phyloP scores from a whole-genome alignment of 2,797 vertebrate genomes.

The Urosaurus nigricauda region DNA sequence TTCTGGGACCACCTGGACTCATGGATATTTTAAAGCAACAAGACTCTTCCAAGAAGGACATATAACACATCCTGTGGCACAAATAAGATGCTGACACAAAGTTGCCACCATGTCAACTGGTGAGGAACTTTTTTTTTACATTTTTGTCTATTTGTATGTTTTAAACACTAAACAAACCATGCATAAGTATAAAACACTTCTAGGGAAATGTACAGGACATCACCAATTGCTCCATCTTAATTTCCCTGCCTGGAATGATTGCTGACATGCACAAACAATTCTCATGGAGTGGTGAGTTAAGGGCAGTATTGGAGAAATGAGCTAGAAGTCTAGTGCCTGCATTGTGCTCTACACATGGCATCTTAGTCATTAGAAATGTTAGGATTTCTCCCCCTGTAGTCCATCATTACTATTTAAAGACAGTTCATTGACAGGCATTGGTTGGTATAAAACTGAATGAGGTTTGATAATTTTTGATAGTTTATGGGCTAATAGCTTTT shows the following conservation, averaged over 20 bases:
- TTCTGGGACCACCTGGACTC: conserved; percentile 46
- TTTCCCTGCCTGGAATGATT: not conserved
- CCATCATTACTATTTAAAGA: not conserved
- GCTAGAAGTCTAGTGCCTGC: not conserved
- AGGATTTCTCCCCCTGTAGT: rapidly evolving
- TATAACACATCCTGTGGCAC: conserved; percentile 37
- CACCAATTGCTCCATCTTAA: not conserved
- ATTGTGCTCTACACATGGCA: not conserved
- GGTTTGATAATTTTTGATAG: not conserved
- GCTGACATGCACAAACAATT: not conserved
- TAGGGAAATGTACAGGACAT: not conserved
- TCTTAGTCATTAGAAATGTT: too few species aligned
- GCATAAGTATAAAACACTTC: not conserved
- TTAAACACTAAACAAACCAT: not conserved
- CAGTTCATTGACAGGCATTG: not conserved
- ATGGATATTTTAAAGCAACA: conserved; percentile 19
- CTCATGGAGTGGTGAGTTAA: not conserved
- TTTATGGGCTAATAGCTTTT: not conserved
- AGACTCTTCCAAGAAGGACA: not conserved
- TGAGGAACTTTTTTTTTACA: not conserved
- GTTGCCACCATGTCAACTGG: not conserved
- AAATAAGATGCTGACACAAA: not conserved
- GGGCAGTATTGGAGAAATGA: not conserved
- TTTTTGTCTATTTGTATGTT: not conserved
- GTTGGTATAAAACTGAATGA: not conserved